Evolutionary conservation across 2,113 vertebrate genomes (phyloP).

Genomic region (Pseudonaja textilis): DNA sequence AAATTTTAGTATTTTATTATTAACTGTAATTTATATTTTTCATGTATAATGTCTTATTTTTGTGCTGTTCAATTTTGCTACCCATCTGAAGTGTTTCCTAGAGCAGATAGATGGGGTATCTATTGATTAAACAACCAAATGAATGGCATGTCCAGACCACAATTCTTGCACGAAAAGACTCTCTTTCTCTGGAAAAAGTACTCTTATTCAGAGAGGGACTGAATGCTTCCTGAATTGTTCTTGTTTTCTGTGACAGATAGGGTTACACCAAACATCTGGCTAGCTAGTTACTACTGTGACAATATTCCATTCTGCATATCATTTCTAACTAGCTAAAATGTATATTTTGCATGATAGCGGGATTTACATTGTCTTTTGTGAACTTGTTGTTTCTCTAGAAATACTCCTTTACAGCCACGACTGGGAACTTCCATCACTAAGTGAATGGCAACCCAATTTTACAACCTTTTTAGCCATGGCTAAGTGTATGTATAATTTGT

Average conservation of each 20-base stretch:
- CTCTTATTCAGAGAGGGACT: not conserved
- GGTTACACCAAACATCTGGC: not conserved
- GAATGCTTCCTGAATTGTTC: not conserved
- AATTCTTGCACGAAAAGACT: not conserved
- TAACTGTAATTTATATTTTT: not conserved
- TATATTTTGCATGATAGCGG: too few relatives aligned
- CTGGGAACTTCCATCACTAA: too few relatives aligned
- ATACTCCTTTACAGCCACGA: not conserved
- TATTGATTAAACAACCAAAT: not conserved
- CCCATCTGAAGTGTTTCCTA: not conserved
- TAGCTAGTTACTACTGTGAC: not conserved
- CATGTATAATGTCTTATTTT: not conserved
- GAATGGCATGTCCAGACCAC: not conserved
- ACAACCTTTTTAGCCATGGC: too few relatives aligned
- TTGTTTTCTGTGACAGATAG: not conserved
- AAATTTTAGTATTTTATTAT: not conserved
- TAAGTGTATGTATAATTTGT: not conserved
- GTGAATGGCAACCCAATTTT: too few relatives aligned
- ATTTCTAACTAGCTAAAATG: not conserved
- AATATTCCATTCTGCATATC: not conserved
- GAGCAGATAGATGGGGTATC: not conserved
- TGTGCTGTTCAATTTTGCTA: not conserved
- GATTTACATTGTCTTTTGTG: not conserved
- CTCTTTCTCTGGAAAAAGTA: not conserved
- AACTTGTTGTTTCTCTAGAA: not conserved